Conservation (phyloP, 35 echinoderm and acorn worm species). For the Acanthaster planci region DNA sequence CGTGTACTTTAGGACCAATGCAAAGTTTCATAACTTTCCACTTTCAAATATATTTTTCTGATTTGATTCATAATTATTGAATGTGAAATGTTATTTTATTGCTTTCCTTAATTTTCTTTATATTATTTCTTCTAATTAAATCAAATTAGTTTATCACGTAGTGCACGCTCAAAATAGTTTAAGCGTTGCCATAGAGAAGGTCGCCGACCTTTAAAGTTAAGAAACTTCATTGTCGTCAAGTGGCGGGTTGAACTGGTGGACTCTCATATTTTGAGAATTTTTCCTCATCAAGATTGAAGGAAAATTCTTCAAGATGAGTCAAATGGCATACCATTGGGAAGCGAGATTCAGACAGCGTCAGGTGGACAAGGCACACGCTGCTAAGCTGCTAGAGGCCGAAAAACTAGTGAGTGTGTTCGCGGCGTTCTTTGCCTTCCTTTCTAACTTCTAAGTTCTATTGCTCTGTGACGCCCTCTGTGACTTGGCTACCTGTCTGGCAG, state of each 20-base stretch:
- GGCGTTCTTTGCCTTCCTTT: too few relatives aligned
- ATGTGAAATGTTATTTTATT: too few relatives aligned
- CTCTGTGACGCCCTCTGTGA: too few relatives aligned
- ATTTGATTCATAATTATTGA: too few relatives aligned
- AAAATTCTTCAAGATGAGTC: slow-evolving; percentile 78
- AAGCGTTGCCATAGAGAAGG: slow-evolving; percentile 4
- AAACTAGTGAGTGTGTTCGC: slow-evolving; percentile 61
- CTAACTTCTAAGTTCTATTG: too few relatives aligned
- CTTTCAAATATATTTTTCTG: too few relatives aligned
- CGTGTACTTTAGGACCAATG: too few relatives aligned
- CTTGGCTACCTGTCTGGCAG: too few relatives aligned
- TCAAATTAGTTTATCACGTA: background rate
- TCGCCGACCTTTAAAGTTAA: background rate
- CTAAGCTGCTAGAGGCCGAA: slow-evolving; percentile 51
- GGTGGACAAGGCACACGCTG: slow-evolving; percentile 63
- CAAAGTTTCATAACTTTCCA: too few relatives aligned
- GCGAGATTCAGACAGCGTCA: slow-evolving; percentile 78
- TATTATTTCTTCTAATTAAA: too few relatives aligned
- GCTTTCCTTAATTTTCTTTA: too few relatives aligned
- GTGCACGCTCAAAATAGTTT: slow-evolving; percentile 14
- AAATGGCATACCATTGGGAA: slow-evolving; percentile 91
- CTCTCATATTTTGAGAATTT: background rate
- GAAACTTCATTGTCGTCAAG: too few relatives aligned
- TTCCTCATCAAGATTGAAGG: background rate
- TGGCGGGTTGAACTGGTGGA: background rate